Base-by-base conservation (phyloP, 2,113 vertebrate genomes). In the Parotia lawesii region DNA sequence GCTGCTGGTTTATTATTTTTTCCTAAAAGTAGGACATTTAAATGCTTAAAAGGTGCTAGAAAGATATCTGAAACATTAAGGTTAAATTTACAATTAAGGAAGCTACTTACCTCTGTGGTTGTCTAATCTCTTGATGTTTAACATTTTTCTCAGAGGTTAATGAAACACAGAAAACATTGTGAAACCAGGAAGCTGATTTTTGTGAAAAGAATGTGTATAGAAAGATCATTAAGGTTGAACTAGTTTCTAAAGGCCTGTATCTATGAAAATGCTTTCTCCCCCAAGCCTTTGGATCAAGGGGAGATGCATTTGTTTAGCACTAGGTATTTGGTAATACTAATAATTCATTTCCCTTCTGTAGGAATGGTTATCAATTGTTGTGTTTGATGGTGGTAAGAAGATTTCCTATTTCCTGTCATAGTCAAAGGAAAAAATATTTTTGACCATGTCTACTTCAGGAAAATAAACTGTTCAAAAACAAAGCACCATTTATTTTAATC, bases 151-250 rank as follows among this genome's bases (percentile, higher is more conserved):
- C 38, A 76, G 44, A 62, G 9, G 27, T 33, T 84, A 85, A 38
- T 75, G 47, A 61, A 89, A 12, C 22, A 21, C 12, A 42, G 14
- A 54, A 22, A 15, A 23, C 4, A 22, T 4, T 87, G 33, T 76
- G 45, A 69, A 89, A 89, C 67, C 19, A 75, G 57, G 19, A 79
- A 65, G 7, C 24, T 74, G 44, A n/a, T 75, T 79, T 82, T 67
- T 17, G 23, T 12, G 6, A 17, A 35, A 31, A 16, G 38, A 66
- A 11, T 0, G 0, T 54, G 9, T 58, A 12, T n/a, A 53, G 11
- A 47, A 71, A 57, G 37, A 74, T 48, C 5, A 33, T 71, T 61
- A 23, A 35, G 3, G 2, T 58, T 83, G 51, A 88, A 58, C 8
- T 75, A 76, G 11, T 38, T 15, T 38, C 86, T 86, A 40, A 86